Base-by-base conservation (phyloP, 2,888 invertebrate genomes). In the Parthenolecanium corni region DNA sequence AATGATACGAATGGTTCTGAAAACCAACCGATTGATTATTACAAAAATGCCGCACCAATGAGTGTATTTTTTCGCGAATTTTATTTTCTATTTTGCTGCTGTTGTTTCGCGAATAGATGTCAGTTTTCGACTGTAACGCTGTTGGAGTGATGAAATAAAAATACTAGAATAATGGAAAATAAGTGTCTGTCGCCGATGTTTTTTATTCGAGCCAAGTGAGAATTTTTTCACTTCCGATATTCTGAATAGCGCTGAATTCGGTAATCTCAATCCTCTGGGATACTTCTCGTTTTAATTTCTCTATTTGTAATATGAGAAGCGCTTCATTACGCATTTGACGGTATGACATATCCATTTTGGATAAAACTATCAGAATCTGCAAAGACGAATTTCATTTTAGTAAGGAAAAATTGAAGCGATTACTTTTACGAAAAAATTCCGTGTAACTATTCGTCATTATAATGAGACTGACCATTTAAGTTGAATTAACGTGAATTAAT, bases 301-400 rank as follows among this genome's bases (percentile, higher is more conserved):
- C 77, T 73, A 84, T 81, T 73, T 89, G 87, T 66, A 90, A 75
- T 85, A 89, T 89, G 1, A 89, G 76, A 24, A 89, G 73, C 0
- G 89, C 87, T 71, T 90, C 89, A 71, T 89, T 89, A 53, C 89
- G 77, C 87, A 89, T 89, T 71, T 89, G 89, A 12, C 88, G 77
- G 73, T 89, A 89, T 4, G 89, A 87, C 1, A 85, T 82, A 70
- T 90, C 89, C 86, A 87, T 89, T 76, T 90, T 90, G 14, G 84
- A 82, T 11, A 90, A 73, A 0, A 88, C 83, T 63, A 89, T 71
- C 20, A 86, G 77, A 66, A 84, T 78, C 82, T 84, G 72, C 9
- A 54, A 40, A n/a, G n/a, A n/a, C n/a, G n/a, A n/a, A n/a, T n/a
- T n/a, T n/a, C n/a, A n/a, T n/a, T n/a, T n/a, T n/a, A n/a, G n/a